Conservation (phyloP, 2,888 invertebrate genomes). For the Hylaea fasciaria region DNA sequence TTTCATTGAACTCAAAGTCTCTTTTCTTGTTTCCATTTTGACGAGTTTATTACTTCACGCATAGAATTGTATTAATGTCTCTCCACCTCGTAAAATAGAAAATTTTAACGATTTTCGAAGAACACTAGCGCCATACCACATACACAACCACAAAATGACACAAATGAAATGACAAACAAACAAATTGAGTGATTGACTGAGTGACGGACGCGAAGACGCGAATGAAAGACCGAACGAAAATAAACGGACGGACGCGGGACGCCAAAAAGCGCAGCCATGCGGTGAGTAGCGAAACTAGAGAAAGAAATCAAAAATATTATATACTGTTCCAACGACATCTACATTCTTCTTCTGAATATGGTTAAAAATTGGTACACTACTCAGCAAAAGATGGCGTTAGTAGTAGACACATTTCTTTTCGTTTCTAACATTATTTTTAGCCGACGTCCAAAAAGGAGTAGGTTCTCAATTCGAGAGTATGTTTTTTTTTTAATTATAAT, state of each 20-base stretch:
- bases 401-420: background rate
- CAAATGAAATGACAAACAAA: too few relatives aligned
- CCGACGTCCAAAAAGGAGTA: too few relatives aligned
- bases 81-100: conserved; percentile 58
- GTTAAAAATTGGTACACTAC: conserved; percentile 29
- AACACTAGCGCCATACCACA: conserved; percentile 59
- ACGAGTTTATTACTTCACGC: conserved; percentile 28
- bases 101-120: conserved; percentile 40
- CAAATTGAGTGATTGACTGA: conserved; percentile 8
- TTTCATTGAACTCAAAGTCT: conserved; percentile 85
- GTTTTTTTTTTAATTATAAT: too few relatives aligned
- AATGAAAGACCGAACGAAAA: too few relatives aligned
- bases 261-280: conserved; percentile 48
- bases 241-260: conserved; percentile 47
- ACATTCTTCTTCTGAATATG: background rate
- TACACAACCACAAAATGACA: background rate
- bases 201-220: conserved; percentile 52
- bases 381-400: conserved; percentile 48
- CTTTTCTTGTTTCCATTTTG: conserved; percentile 86
- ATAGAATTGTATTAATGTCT: conserved; percentile 43
- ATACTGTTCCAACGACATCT: too few relatives aligned
- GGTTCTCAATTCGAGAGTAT: too few relatives aligned
- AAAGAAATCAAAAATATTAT: too few relatives aligned
- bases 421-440: too few relatives aligned
- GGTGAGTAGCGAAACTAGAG: conserved; percentile 38